Base-by-base conservation (phyloP, 2,888 invertebrate species). In the Lutraria lutraria region DNA sequence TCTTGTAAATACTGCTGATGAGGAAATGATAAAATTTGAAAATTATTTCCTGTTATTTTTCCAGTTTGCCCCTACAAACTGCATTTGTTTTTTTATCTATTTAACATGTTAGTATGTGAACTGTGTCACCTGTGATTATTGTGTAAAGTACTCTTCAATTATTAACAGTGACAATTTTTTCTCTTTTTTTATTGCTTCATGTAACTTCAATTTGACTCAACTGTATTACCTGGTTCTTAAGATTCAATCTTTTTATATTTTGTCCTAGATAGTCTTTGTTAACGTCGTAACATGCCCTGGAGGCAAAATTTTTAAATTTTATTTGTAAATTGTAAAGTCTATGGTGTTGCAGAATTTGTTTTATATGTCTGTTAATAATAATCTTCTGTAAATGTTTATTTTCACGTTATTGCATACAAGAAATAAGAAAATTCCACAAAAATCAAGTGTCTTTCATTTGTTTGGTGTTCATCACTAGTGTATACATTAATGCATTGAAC, bases 341-440 rank as follows among this genome's bases (percentile, higher is more conserved):
- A 34, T 76, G 16, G 76, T 76, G 76, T 76, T 76, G 63, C 63
- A 68, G 63, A 68, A 4, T 76, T 76, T 76, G 34, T 76, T 76
- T 76, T 31, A 31, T 76, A 31, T 76, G 31, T 76, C 31, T 76
- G 31, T 76, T 76, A 34, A 16, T 76, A 34, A 31, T 34, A 16
- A 76, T 31, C 76, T 76, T 76, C 76, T 76, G 76, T 76, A 76
- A 34, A 76, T 34, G 29, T 76, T 76, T 76, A 76, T 76, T 76
- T 76, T 76, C 76, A 76, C 76, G 76, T 76, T 76, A 76, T 76
- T 76, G 76, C 76, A 76, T 76, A 34, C 29, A 76, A 76, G 25
- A 76, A 76, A 76, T 76, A 34, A 76, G 31, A 34, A 43, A 76
- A 29, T 76, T 76, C 76, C 76, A 76, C 76, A 34, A 34, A 76